Evolutionary conservation across 2,888 invertebrate species (phyloP).

Genomic region (Cheilosia pagana): DNA sequence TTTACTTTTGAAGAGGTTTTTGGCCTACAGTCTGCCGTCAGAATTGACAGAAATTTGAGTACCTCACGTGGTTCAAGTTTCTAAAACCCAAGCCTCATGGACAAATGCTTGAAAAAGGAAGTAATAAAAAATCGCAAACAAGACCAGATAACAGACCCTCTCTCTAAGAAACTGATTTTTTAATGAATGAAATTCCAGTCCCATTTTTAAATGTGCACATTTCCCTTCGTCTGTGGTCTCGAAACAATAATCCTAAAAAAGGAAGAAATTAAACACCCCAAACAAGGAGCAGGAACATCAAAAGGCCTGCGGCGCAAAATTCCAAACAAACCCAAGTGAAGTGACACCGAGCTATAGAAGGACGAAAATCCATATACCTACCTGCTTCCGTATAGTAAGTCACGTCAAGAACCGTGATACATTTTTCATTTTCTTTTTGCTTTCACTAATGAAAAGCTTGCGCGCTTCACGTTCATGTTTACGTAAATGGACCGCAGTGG

Average conservation of each 20-base stretch:
- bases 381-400: constrained; percentile 13
- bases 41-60: too few relatives aligned
- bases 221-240: not conserved
- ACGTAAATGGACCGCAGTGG: constrained; percentile 38
- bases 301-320: constrained; percentile 7
- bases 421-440: constrained; percentile 33
- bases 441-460: constrained; percentile 50
- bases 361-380: not conserved
- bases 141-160: too few relatives aligned
- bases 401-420: constrained; percentile 22
- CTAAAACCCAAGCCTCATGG: too few relatives aligned
- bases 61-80: too few relatives aligned
- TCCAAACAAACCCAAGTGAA: not conserved
- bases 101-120: too few relatives aligned
- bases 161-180: too few relatives aligned
- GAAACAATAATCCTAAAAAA: constrained; percentile 4
- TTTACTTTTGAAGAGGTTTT: too few relatives aligned
- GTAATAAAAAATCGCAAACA: too few relatives aligned
- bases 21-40: too few relatives aligned
- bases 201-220: too few relatives aligned
- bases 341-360: not conserved
- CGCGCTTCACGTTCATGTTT: constrained; percentile 10
- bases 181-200: too few relatives aligned
- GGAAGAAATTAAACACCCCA: constrained; percentile 43
- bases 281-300: constrained; percentile 47